These are phyloP conservation scores for Acrocyrtus sp. DNA, from an alignment of 2,888 invertebrate genomes.

Conservation along the genomic window DNA sequence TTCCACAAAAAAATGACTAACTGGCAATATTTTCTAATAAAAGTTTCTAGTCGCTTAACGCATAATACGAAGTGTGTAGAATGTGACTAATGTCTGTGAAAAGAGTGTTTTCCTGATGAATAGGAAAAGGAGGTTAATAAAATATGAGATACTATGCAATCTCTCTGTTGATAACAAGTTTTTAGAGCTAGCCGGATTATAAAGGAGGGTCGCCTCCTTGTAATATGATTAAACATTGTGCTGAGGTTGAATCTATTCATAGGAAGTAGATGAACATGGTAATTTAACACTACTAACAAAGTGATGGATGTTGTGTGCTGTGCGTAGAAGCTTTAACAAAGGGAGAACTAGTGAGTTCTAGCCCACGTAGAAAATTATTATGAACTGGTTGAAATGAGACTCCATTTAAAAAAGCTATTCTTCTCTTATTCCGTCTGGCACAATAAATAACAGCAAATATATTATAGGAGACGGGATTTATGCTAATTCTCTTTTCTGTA, in stretches of 20 bases:
- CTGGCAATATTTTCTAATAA: too few relatives aligned
- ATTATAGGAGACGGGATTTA: slow-evolving; percentile 1
- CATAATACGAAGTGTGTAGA: slow-evolving; percentile 8
- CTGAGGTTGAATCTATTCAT: slow-evolving; percentile 6
- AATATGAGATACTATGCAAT: slow-evolving; percentile 21
- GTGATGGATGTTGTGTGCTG: slow-evolving; percentile 11
- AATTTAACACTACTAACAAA: slow-evolving; percentile 12
- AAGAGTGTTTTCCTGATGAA: slow-evolving; percentile 3
- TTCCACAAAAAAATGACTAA: slow-evolving; percentile 12
- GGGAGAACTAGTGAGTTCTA: background rate
- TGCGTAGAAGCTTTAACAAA: too few relatives aligned
- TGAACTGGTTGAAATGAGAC: too few relatives aligned
- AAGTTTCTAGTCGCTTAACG: too few relatives aligned
- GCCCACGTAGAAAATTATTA: background rate
- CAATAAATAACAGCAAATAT: background rate
- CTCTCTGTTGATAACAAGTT: slow-evolving; percentile 15
- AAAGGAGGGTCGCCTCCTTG: slow-evolving; percentile 14
- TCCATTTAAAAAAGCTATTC: too few relatives aligned
- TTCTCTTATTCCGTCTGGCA: too few relatives aligned
- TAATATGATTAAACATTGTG: background rate
- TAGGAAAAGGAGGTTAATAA: slow-evolving; percentile 30
- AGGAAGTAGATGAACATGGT: too few relatives aligned
- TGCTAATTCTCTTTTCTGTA: slow-evolving; percentile 6
- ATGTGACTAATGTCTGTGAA: background rate
- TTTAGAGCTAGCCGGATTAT: slow-evolving; percentile 9